phyloP scores from a whole-genome alignment of 2,888 invertebrate genomes.

The Caenorhabditis zanzibari region DNA sequence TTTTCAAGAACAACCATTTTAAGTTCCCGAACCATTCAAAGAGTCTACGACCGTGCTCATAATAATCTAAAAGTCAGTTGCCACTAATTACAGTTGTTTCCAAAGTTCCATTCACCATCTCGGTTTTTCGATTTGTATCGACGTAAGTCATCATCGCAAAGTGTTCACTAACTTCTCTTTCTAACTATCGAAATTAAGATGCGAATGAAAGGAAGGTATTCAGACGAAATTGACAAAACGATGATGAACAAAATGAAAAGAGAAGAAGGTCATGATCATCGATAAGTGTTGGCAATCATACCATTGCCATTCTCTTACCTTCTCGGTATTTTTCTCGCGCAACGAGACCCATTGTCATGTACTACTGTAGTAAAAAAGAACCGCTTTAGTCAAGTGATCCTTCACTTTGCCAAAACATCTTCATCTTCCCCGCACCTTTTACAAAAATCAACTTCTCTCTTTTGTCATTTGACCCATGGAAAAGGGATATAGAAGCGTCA shows the following conservation, averaged over 20 bases:
- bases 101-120: background rate
- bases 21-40: no score
- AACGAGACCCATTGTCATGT: conserved; percentile 44
- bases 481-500: conserved; percentile 33
- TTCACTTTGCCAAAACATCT: conserved; percentile 59
- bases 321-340: conserved; percentile 49
- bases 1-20: no score
- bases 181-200: conserved; percentile 28
- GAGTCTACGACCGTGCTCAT: no score
- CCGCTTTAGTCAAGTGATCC: conserved; percentile 65
- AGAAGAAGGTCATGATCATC: conserved; percentile 62
- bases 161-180: conserved; percentile 14
- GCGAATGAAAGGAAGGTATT: conserved; percentile 13
- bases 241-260: conserved; percentile 36
- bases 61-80: no score
- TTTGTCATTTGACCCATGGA: background rate
- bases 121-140: background rate
- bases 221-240: conserved; percentile 19
- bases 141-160: background rate
- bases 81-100: background rate
- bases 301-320: conserved; percentile 49
- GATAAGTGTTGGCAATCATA: conserved; percentile 62
- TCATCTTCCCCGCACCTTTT: conserved; percentile 11
- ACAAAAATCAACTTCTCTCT: conserved; percentile 17
- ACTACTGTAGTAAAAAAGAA: conserved; percentile 55